Evolutionary conservation across 1,140 invertebrate species (phyloP), one percentile per base, ranked within the genome.

Genomic region (Drosophila bifasciata): DNA sequence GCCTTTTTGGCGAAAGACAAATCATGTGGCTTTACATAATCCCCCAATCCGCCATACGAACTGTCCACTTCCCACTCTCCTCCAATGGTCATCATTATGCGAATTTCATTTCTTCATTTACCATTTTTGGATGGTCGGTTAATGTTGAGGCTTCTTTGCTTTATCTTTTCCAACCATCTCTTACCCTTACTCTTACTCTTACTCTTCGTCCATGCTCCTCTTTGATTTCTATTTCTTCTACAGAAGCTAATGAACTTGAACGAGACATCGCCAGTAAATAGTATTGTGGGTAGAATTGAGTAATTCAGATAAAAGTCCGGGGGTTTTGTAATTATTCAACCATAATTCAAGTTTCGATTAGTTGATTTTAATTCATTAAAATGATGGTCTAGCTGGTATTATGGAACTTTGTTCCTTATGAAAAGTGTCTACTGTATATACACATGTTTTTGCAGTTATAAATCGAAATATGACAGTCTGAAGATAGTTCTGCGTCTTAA

Each of bases 81-180:
- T 28, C 55, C 85, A 84, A 86, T 84, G 80, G 76, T 56, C 73
- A 73, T 84, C 77, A 86, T 85, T 85, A 85, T 76, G 81, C 81
- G 61, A 76, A 85, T 55, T 41, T 61, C 15, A 44, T 56, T 62
- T 72, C 19, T 43, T 56, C 25, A 57, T 74, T 74, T 40, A 23
- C 71, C 58, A 74, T 66, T 74, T 75, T 66, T 66, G 60, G 60
- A 1, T 40, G 32, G 60, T 3, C 23, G 23, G 2, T 23, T 36
- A 68, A 53, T 48, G 45, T 64, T 16, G 11, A 36, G 8, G 32
- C 32, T 36, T 36, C 32, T 36, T 13, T 32, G 9, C 28, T 32
- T 32, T 36, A 36, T 36, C 32, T 36, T 4, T 32, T 41, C 23
- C 36, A 16, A 23, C 13, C 19, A 21, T 23, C 36, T 32, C 16